Evolutionary conservation across 2,113 vertebrate species (phyloP).

Genomic region (Neoarius graeffei): DNA sequence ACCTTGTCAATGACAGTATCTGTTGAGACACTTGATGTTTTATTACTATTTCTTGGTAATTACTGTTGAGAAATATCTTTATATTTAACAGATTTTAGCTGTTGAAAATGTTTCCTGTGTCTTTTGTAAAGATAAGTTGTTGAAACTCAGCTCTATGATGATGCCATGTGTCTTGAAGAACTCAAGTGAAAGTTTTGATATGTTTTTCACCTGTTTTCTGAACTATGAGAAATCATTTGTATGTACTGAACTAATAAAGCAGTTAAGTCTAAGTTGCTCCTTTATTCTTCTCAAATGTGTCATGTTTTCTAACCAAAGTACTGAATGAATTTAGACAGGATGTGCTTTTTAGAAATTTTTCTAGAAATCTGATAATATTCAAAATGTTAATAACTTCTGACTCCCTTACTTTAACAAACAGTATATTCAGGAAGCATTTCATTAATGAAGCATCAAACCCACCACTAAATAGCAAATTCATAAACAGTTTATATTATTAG

Average conservation of each 20-base stretch:
- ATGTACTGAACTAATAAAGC: background rate
- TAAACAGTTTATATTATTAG: background rate
- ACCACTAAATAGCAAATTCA: background rate
- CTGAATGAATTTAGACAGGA: background rate
- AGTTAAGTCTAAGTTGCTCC: background rate
- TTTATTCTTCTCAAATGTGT: background rate
- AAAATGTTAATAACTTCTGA: background rate
- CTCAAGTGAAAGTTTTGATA: background rate
- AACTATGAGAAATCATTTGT: background rate
- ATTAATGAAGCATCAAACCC: background rate
- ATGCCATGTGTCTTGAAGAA: background rate
- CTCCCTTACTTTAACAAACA: background rate
- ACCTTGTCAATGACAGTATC: background rate
- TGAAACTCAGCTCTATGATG: slow-evolving; percentile 4
- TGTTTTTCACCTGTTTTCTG: background rate
- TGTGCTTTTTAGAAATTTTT: background rate
- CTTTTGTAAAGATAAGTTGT: slow-evolving; percentile 27
- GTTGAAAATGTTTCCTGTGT: background rate
- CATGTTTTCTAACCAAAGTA: background rate
- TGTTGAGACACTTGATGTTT: background rate
- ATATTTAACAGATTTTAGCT: background rate
- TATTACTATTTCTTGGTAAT: background rate
- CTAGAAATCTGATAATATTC: background rate
- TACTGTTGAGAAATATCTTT: background rate
- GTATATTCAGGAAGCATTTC: background rate